Evolutionary conservation across 2,113 vertebrate genomes (phyloP), one percentile per base, ranked within the genome.

Genomic region (Diadophis punctatus): DNA sequence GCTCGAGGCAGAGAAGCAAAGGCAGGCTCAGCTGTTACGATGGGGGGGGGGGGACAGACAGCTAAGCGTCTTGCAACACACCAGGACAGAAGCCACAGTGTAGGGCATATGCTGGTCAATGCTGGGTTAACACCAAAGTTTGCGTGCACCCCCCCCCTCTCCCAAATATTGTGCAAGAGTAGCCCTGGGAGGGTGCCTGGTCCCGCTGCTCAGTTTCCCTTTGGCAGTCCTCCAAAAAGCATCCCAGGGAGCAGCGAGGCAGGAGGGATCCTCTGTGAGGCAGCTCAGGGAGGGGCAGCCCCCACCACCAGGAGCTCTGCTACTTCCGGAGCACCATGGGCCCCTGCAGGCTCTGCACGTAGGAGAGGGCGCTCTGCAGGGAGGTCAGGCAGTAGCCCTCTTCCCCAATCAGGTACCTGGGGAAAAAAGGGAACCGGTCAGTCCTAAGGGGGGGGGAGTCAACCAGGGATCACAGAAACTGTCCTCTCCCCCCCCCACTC

Each of bases 301-400:
- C n/a, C 22, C n/a, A 8, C 49, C 18, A 1, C 0, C 0, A 0
- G 9, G 30, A 8, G 85, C 16, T 9, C 20, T 0, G 30, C 91
- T 95, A 93, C 63, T 94, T 94, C 92, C 51, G 84, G 87, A 93
- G 88, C 85, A 55, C 90, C 23, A 53, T 2, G 1, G 52, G 18
- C 53, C 53, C 53, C 53, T 97, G 97, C 92, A 99, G 95, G 0
- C 98, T 98, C 95, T 99, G 98, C 46, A 99, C 97, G 0, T 98
- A 99, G 89, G 97, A 97, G 96, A 99, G 94, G 4, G 99, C 99
- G 0, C 99, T 99, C 98, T 98, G 99, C 97, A 99, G 96, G 1
- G 99, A 99, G 0, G 99, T 99, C 94, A 99, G 97, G 93, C 99
- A 99, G 97, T 99, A 99, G 0, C 99, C 99, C 86, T 99, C 99